Evolutionary conservation across 2,113 vertebrate species (phyloP).

Genomic region (Pandion haliaetus): DNA sequence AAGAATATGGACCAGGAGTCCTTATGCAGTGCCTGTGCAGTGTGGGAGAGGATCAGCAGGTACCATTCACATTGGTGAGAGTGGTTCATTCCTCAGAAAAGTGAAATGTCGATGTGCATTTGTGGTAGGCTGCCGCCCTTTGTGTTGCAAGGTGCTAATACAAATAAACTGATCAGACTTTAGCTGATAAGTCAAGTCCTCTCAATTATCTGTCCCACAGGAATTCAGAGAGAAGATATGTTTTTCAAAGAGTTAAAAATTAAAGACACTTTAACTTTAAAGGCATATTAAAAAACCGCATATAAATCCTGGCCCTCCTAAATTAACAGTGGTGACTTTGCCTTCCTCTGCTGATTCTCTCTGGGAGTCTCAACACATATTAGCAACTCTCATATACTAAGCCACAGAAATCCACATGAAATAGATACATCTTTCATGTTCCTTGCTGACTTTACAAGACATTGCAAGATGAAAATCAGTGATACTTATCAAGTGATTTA

Average conservation of each 20-base stretch:
- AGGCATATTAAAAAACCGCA: accelerated
- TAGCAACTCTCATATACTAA: background rate
- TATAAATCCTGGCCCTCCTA: background rate
- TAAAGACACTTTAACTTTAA: background rate
- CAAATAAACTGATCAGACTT: background rate
- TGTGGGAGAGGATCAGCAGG: background rate
- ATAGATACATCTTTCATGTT: background rate
- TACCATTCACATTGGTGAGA: background rate
- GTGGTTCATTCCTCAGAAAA: background rate
- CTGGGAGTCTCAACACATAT: background rate
- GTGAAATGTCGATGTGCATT: background rate
- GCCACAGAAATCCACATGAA: background rate
- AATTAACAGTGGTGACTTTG: background rate
- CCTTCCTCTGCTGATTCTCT: background rate
- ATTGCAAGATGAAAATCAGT: background rate
- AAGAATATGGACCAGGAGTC: background rate
- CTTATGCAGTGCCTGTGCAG: background rate
- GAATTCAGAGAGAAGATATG: background rate
- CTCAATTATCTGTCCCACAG: background rate
- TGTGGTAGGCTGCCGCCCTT: background rate
- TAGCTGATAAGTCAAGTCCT: background rate
- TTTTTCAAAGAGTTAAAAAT: background rate
- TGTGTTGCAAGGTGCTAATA: background rate
- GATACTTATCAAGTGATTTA: background rate
- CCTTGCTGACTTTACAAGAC: background rate